These are phyloP conservation scores for Lipophrys pholis DNA, from an alignment of 2,113 vertebrate genomes.

Conservation along the genomic window DNA sequence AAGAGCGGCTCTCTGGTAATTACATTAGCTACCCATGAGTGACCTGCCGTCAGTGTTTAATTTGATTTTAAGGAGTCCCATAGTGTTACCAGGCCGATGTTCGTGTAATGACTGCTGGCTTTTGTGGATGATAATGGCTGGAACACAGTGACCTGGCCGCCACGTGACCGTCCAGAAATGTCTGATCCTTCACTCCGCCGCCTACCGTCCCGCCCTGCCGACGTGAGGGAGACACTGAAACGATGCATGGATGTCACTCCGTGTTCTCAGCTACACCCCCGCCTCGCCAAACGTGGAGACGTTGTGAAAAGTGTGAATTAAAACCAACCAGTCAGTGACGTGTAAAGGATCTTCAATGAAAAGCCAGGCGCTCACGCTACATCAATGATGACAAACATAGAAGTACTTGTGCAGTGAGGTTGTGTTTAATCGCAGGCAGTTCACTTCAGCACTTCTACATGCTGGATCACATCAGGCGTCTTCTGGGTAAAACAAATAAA, in stretches of 20 bases:
- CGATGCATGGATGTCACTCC: not conserved
- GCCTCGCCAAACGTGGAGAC: no score
- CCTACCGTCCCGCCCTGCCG: conserved; percentile 13
- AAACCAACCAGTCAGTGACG: no score
- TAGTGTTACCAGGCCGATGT: conserved; percentile 27
- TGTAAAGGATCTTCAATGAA: no score
- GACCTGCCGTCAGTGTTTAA: conserved; percentile 61
- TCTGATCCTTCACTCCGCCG: conserved; percentile 29
- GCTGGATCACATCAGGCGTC: no score
- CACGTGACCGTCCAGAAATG: conserved; percentile 8
- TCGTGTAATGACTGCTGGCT: conserved; percentile 26
- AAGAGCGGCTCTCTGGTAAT: conserved; percentile 60
- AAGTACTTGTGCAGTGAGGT: no score
- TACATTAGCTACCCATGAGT: conserved; percentile 60
- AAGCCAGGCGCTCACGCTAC: no score
- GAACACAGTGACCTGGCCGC: conserved; percentile 13
- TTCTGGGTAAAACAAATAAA: no score
- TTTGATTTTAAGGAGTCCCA: conserved; percentile 69
- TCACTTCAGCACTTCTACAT: no score
- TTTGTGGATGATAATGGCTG: conserved; percentile 13
- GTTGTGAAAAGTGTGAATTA: no score
- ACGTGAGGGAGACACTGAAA: conserved; percentile 3
- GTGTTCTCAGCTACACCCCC: no score
- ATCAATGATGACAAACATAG: no score
- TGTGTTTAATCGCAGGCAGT: no score